A percentile compares a stretch with the other conserved stretches of the same genome.
phyloP scores from a whole-genome alignment of 2,113 vertebrate species.

The Rhipidura dahli region DNA sequence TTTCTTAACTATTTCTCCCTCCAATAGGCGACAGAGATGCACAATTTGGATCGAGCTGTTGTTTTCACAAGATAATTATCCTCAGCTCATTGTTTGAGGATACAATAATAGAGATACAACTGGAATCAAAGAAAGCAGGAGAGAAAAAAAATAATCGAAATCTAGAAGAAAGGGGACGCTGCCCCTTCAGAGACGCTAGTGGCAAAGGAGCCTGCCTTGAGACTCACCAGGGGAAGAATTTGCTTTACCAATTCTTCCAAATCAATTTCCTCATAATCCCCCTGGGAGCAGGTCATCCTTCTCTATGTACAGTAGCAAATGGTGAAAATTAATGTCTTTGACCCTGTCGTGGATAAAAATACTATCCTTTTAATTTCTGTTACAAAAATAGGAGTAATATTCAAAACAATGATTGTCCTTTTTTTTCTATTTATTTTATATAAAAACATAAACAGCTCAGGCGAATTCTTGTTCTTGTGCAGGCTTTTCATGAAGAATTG shows the following conservation, averaged over 20 bases:
- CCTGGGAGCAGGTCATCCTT: slow-evolving; percentile 87
- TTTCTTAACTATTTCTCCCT: neutral
- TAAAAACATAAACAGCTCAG: slow-evolving; percentile 93
- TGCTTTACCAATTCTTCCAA: slow-evolving; percentile 84
- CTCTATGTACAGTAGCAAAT: slow-evolving; percentile 90
- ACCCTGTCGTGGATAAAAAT: slow-evolving; percentile 95
- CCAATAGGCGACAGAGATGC: slow-evolving; percentile 47
- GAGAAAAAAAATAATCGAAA: slow-evolving; percentile 27
- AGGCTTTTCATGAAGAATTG: slow-evolving; percentile 77
- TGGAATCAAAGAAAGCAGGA: slow-evolving; percentile 67
- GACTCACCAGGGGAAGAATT: slow-evolving; percentile 81
- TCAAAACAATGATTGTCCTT: slow-evolving; percentile 94
- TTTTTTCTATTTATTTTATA: slow-evolving; percentile 92
- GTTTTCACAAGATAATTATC: slow-evolving; percentile 57
- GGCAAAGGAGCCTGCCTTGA: slow-evolving; percentile 71
- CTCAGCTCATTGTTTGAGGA: slow-evolving; percentile 64
- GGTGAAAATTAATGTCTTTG: slow-evolving; percentile 89
- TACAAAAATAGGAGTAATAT: slow-evolving; percentile 98
- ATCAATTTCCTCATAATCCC: slow-evolving; percentile 81
- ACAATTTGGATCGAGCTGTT: slow-evolving; percentile 74
- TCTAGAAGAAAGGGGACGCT: slow-evolving; percentile 51
- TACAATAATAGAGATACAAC: slow-evolving; percentile 52
- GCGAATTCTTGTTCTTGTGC: slow-evolving; percentile 85
- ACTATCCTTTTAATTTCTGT: slow-evolving; percentile 92
- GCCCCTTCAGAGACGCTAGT: slow-evolving; percentile 66